Evolutionary conservation across 1,140 invertebrate genomes (phyloP), one percentile per base, ranked within the genome.

Genomic region (Plutomurus gul): DNA sequence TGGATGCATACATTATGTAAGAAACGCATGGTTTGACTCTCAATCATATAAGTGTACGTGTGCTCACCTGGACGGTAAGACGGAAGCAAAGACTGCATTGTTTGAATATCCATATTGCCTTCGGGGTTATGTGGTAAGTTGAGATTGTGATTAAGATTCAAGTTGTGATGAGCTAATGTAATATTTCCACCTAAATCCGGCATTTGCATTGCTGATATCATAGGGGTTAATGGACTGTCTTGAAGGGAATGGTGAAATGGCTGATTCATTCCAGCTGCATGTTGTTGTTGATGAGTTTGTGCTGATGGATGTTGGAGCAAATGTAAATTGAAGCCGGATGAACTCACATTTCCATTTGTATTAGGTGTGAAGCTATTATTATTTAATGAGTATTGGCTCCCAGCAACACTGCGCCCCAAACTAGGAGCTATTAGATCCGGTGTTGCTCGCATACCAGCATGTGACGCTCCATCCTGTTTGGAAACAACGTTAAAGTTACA

Each of bases 21-120:
- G n/a, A n/a, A n/a, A n/a, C n/a, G n/a, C n/a, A n/a, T n/a, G n/a
- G n/a, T n/a, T n/a, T n/a, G n/a, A n/a, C n/a, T n/a, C n/a, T n/a
- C n/a, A n/a, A n/a, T n/a, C n/a, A n/a, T n/a, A n/a, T n/a, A n/a
- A n/a, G n/a, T n/a, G n/a, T n/a, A n/a, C n/a, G n/a, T n/a, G n/a
- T n/a, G n/a, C n/a, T n/a, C n/a, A n/a, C n/a, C n/a, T n/a, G n/a
- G 94, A 39, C 96, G 90, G 86, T 98, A 98, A 0, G 93, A 93
- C 0, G 96, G 96, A 18, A 97, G 86, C 78, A 96, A 88, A 7
- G 93, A 92, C 82, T 90, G 89, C 80, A 89, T 85, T 81, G 87
- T 87, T 75, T 89, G 89, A 30, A 88, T 85, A 79, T 90, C 88
- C 56, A 65, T 36, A n/a, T 65, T 65, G 1, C 56, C 56, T 16